These are phyloP conservation scores for Oscheius sp. DNA, from an alignment of 1,140 invertebrate genomes.

Conservation along the genomic window DNA sequence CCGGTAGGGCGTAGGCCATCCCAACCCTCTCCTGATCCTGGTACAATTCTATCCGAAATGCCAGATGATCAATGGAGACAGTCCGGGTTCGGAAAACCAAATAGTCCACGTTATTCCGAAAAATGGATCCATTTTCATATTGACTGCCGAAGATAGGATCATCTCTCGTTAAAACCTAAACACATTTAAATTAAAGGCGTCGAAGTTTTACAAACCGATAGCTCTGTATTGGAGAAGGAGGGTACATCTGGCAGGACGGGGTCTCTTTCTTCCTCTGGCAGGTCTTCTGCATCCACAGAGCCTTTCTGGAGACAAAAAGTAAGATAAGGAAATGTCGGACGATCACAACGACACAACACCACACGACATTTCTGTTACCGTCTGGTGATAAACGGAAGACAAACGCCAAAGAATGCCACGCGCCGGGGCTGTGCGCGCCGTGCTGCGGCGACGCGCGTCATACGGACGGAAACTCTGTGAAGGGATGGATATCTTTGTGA, in stretches of 20 bases:
- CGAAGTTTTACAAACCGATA: slow-evolving; percentile 27
- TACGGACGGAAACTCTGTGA: background rate
- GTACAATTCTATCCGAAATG: slow-evolving; percentile 40
- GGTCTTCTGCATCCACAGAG: slow-evolving; percentile 4
- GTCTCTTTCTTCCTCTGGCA: slow-evolving; percentile 8
- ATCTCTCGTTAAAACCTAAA: slow-evolving; percentile 38
- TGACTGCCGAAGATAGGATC: slow-evolving; percentile 42
- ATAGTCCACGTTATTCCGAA: slow-evolving; percentile 37
- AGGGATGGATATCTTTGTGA: background rate
- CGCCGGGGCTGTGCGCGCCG: background rate
- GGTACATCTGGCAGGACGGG: slow-evolving; percentile 32
- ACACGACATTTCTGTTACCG: slow-evolving; percentile 18
- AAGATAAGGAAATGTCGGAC: background rate
- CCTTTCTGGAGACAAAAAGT: slow-evolving; percentile 10
- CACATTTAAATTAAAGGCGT: background rate
- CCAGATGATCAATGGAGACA: slow-evolving; percentile 35
- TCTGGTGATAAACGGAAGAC: slow-evolving; percentile 24
- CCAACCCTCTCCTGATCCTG: slow-evolving; percentile 26
- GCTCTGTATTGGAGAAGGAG: slow-evolving; percentile 39
- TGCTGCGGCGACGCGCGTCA: background rate
- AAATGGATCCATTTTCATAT: slow-evolving; percentile 37
- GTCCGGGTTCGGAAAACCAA: slow-evolving; percentile 41
- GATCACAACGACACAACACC: slow-evolving; percentile 3
- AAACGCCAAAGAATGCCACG: slow-evolving; percentile 8
- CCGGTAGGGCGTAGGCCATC: slow-evolving; percentile 37